Percentiles rank a stretch among this genome's conserved stretches.
These are phyloP conservation scores for Malurus melanocephalus DNA, from an alignment of 2,113 vertebrate species.

Conservation along the genomic window DNA sequence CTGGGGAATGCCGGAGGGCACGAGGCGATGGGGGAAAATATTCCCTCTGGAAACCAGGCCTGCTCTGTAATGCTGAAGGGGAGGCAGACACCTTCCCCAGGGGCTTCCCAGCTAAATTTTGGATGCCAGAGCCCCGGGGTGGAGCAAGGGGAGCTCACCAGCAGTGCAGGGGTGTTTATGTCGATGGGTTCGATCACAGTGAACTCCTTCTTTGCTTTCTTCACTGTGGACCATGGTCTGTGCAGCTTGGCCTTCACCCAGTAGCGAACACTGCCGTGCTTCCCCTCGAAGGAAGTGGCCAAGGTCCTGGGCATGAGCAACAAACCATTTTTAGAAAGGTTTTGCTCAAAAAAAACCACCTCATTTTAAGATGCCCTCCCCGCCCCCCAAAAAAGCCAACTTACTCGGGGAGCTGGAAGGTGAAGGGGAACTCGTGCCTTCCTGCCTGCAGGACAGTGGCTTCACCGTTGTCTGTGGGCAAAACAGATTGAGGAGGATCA, in stretches of 20 bases:
- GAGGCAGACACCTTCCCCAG: neutral
- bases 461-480: slow-evolving; percentile 79
- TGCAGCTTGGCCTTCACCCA: slow-evolving; percentile 94
- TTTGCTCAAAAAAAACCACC: rapidly evolving
- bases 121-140: rapidly evolving
- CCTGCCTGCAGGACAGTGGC: slow-evolving; percentile 80
- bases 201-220: slow-evolving; percentile 86
- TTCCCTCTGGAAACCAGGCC: neutral
- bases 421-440: slow-evolving; percentile 91
- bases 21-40: neutral
- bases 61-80: rapidly evolving
- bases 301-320: slow-evolving; percentile 67
- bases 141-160: slow-evolving; percentile 75
- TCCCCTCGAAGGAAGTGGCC: slow-evolving; percentile 95
- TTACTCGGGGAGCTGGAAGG: slow-evolving; percentile 93
- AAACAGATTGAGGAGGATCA: neutral
- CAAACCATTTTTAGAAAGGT: neutral
- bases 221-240: slow-evolving; percentile 84
- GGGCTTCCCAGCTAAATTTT: neutral
- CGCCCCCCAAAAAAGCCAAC: neutral
- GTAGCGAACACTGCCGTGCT: slow-evolving; percentile 92
- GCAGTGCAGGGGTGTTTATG: slow-evolving; percentile 89
- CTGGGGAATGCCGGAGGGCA: neutral
- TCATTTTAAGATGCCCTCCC: neutral
- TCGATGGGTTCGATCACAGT: slow-evolving; percentile 94